phyloP scores from a whole-genome alignment of 2,888 invertebrate genomes.

The Torymus aiolomorphi region DNA sequence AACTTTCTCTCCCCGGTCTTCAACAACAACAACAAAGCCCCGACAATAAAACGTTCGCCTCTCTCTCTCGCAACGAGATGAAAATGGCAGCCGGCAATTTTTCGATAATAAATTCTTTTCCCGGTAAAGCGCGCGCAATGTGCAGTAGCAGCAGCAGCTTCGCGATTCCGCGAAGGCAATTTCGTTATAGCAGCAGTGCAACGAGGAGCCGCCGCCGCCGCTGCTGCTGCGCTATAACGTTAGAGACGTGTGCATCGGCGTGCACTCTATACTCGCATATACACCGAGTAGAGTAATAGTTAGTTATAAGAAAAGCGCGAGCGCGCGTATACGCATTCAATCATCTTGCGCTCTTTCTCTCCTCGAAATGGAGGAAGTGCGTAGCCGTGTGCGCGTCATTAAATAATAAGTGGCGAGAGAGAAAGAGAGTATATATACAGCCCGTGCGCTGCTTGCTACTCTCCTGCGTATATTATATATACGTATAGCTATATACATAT shows the following conservation, averaged over 20 bases:
- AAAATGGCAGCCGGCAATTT: slow-evolving; percentile 40
- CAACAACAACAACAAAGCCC: not conserved
- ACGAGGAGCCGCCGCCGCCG: not conserved
- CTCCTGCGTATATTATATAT: not conserved
- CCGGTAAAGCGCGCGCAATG: slow-evolving; percentile 22
- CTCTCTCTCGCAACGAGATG: slow-evolving; percentile 36
- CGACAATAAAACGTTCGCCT: not conserved
- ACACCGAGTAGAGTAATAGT: not conserved
- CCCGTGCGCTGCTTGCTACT: not conserved
- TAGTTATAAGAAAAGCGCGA: not conserved
- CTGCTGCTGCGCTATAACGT: not conserved
- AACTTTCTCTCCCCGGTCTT: slow-evolving; percentile 3
- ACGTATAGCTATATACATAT: slow-evolving; percentile 43
- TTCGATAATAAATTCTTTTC: slow-evolving; percentile 52
- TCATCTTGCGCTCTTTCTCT: not conserved
- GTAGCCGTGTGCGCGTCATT: slow-evolving; percentile 29
- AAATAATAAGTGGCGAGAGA: slow-evolving; percentile 33
- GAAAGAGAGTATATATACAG: slow-evolving; percentile 9
- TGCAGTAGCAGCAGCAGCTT: not conserved
- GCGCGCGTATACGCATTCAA: slow-evolving; percentile 21
- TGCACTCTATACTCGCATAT: not conserved
- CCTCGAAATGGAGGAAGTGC: slow-evolving; percentile 37
- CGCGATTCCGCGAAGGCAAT: slow-evolving; percentile 46
- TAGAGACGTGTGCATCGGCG: not conserved
- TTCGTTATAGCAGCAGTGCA: slow-evolving; percentile 17